Percentiles rank a stretch among this genome's conserved stretches.
phyloP scores from a whole-genome alignment of 2,888 invertebrate genomes.

The Priapulus caudatus region DNA sequence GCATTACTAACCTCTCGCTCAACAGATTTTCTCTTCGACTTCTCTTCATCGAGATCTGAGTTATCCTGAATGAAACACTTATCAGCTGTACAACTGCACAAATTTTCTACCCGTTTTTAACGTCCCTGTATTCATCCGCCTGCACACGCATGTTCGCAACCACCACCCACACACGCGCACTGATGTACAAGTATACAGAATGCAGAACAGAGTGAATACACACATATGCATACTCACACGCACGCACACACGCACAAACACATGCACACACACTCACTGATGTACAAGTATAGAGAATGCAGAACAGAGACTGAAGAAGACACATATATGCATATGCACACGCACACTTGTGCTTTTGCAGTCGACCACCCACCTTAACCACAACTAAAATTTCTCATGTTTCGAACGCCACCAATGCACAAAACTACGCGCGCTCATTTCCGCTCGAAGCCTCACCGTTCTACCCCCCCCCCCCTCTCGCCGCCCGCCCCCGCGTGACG shows the following conservation, averaged over 20 bases:
- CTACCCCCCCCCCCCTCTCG: too few relatives aligned
- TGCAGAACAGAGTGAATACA: neutral
- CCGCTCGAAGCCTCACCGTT: too few relatives aligned
- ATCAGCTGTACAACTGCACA: too few relatives aligned
- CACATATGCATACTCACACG: neutral
- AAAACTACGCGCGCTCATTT: too few relatives aligned
- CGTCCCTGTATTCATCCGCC: too few relatives aligned
- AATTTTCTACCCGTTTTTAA: too few relatives aligned
- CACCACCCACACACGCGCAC: conserved; percentile 1
- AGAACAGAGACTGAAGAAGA: neutral
- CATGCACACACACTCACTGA: neutral
- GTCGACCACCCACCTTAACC: neutral
- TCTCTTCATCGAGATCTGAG: too few relatives aligned
- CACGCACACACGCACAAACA: conserved; percentile 1
- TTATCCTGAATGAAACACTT: too few relatives aligned
- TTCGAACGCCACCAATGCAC: neutral
- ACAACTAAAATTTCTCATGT: neutral
- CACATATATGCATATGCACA: neutral
- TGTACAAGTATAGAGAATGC: neutral
- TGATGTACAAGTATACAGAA: neutral
- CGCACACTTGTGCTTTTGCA: neutral
- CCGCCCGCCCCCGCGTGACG: too few relatives aligned
- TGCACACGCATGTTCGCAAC: too few relatives aligned
- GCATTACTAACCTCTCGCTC: too few relatives aligned
- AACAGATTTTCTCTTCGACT: too few relatives aligned